These are phyloP conservation scores for Cichladusa arquata DNA, from an alignment of 2,113 vertebrate species.

Conservation along the genomic window DNA sequence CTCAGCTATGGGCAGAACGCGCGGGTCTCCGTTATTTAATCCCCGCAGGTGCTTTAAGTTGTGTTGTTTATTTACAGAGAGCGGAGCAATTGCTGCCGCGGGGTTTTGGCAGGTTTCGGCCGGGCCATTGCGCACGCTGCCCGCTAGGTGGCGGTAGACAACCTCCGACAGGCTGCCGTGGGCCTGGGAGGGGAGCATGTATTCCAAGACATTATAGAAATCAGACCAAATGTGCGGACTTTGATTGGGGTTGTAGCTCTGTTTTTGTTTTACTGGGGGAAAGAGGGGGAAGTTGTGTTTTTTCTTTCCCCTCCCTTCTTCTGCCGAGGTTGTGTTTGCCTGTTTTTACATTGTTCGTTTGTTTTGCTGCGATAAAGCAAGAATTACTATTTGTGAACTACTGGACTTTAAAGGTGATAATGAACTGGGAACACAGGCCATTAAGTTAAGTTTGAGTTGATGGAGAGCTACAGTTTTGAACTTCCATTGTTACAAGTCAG, in stretches of 20 bases:
- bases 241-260: accelerated
- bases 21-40: conserved; percentile 32
- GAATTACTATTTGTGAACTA: conserved; percentile 41
- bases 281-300: background rate
- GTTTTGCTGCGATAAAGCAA: background rate
- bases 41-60: conserved; percentile 1
- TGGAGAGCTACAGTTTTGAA: background rate
- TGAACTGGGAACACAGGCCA: background rate
- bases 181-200: accelerated
- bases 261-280: background rate
- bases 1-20: conserved; percentile 29
- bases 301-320: background rate
- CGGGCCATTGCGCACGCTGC: background rate
- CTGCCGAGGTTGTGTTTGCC: background rate
- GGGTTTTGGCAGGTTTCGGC: background rate
- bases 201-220: accelerated
- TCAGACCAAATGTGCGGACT: background rate
- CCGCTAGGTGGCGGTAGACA: conserved; percentile 75
- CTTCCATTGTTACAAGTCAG: background rate
- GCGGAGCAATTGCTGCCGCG: background rate
- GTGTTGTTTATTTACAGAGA: conserved; percentile 39
- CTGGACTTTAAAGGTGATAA: background rate
- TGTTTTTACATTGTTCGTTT: background rate
- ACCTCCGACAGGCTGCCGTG: background rate
- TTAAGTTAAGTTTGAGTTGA: conserved; percentile 8